Evolutionary conservation across 2,113 vertebrate species (phyloP).

Genomic region (Elgaria multicarinata): DNA sequence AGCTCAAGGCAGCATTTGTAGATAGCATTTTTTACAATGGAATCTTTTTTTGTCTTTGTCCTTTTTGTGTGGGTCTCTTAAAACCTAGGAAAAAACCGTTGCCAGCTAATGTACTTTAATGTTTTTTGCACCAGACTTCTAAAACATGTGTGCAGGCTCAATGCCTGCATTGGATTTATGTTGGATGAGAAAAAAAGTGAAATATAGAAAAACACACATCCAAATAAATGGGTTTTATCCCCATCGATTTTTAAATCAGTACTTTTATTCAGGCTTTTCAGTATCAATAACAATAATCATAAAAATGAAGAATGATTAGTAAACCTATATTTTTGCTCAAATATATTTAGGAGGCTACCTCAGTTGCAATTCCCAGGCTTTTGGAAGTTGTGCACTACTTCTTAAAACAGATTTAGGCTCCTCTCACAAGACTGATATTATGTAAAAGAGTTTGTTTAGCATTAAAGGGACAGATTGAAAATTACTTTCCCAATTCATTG

Average conservation of each 20-base stretch:
- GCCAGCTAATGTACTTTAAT: neutral
- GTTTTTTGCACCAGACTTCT: too few relatives aligned
- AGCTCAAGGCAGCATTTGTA: too few relatives aligned
- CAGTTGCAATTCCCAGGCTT: neutral
- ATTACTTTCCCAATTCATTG: neutral
- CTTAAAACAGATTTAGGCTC: neutral
- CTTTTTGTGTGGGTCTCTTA: neutral
- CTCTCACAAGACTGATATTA: neutral
- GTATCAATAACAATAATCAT: neutral
- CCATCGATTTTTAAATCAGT: neutral
- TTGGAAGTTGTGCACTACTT: neutral
- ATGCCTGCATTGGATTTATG: neutral
- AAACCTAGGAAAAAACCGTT: neutral
- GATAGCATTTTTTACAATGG: neutral
- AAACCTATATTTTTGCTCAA: neutral
- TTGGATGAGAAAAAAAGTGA: neutral
- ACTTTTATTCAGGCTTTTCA: neutral
- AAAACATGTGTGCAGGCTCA: too few relatives aligned
- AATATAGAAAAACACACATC: neutral
- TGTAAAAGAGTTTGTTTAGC: neutral
- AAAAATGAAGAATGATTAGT: neutral
- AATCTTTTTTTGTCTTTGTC: neutral
- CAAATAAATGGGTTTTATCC: neutral
- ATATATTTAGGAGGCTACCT: neutral
- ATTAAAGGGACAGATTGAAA: neutral